These are phyloP conservation scores for Drosophila dunni DNA, from an alignment of 1,140 invertebrate genomes.

Conservation along the genomic window DNA sequence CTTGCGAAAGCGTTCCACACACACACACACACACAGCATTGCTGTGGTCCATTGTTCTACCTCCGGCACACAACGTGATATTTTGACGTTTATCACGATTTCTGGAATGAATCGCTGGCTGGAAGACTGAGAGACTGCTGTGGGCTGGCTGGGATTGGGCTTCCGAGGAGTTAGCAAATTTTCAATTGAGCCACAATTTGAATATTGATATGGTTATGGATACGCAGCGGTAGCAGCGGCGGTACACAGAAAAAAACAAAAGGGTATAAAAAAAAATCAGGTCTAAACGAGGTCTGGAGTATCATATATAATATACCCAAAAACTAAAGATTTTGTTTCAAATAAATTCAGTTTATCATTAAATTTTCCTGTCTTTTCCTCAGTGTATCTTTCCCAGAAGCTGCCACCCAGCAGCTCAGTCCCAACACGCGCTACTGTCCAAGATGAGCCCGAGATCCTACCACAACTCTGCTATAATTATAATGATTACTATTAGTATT, in stretches of 20 bases:
- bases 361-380: too few relatives aligned
- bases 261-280: too few relatives aligned
- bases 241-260: too few relatives aligned
- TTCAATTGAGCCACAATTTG: conserved; percentile 83
- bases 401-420: not conserved
- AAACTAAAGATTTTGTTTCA: too few relatives aligned
- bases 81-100: conserved; percentile 83
- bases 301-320: too few relatives aligned
- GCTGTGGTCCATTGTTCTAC: conserved; percentile 67
- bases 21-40: too few relatives aligned
- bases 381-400: too few relatives aligned
- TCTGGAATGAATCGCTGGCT: conserved; percentile 40
- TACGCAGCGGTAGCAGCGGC: conserved; percentile 11
- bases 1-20: conserved; percentile 8
- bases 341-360: too few relatives aligned
- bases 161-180: conserved; percentile 72
- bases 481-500: conserved; percentile 25
- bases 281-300: too few relatives aligned
- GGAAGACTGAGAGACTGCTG: not conserved
- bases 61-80: conserved; percentile 70
- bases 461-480: conserved; percentile 38
- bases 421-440: conserved; percentile 55
- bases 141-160: conserved; percentile 1
- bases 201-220: conserved; percentile 71
- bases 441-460: conserved; percentile 58